phyloP scores from a whole-genome alignment of 2,888 invertebrate species.

The Ochropleura leucogaster region DNA sequence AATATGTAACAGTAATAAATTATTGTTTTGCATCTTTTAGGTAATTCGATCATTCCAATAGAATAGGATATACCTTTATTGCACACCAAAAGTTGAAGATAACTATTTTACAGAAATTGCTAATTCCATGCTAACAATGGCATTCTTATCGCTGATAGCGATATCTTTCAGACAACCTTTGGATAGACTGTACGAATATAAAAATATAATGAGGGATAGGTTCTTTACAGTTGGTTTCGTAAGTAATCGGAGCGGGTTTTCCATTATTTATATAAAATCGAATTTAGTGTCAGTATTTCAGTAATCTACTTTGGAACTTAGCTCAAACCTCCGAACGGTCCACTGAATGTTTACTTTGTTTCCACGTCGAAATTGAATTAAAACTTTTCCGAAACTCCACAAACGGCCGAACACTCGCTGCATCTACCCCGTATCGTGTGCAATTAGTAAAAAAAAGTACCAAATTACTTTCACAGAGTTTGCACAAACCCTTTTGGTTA shows the following conservation, averaged over 20 bases:
- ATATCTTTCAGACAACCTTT: too few species aligned
- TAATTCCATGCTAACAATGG: too few species aligned
- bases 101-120: too few species aligned
- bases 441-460: slow-evolving; percentile 79
- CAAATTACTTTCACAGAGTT: slow-evolving; percentile 73
- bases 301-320: slow-evolving; percentile 80
- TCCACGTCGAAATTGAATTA: slow-evolving; percentile 79
- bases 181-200: too few species aligned
- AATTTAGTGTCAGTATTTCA: slow-evolving; percentile 74
- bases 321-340: slow-evolving; percentile 73
- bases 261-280: slow-evolving; percentile 32
- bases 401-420: slow-evolving; percentile 63
- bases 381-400: slow-evolving; percentile 76
- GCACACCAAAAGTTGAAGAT: too few species aligned
- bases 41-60: too few species aligned
- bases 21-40: background rate
- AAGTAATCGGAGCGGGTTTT: background rate
- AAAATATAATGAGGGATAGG: too few species aligned
- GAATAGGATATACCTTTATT: too few species aligned
- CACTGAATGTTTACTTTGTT: slow-evolving; percentile 78
- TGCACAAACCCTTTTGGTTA: slow-evolving; percentile 85
- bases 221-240: too few species aligned
- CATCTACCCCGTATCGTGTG: slow-evolving; percentile 68
- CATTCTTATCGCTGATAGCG: too few species aligned
- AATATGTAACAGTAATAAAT: background rate